Conservation (phyloP, 1,140 invertebrate species). For the Conus betulinus region DNA sequence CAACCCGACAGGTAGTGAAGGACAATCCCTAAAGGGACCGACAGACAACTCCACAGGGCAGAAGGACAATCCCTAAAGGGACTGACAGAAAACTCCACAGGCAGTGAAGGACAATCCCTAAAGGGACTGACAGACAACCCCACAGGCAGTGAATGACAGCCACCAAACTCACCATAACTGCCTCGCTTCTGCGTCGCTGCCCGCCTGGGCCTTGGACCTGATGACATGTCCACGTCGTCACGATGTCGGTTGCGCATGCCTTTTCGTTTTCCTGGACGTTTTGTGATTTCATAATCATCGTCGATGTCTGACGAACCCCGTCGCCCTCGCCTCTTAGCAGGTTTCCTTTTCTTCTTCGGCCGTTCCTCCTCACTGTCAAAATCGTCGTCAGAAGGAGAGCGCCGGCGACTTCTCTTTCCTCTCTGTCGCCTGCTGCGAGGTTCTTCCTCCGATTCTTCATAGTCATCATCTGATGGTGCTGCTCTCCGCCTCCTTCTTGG, state of each 20-base stretch:
- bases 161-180: conserved; percentile 63
- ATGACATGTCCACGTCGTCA: background rate
- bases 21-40: too few relatives aligned
- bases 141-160: background rate
- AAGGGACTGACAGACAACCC: background rate
- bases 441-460: conserved; percentile 43
- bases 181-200: conserved; percentile 62
- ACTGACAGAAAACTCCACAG: too few relatives aligned
- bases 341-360: conserved; percentile 32
- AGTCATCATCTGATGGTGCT: conserved; percentile 34
- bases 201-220: conserved; percentile 44
- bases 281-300: conserved; percentile 40
- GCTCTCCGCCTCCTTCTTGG: conserved; percentile 39
- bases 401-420: conserved; percentile 35
- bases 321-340: conserved; percentile 40
- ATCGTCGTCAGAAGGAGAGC: conserved; percentile 24
- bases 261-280: conserved; percentile 38
- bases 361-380: conserved; percentile 16
- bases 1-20: too few relatives aligned
- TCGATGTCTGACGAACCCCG: conserved; percentile 39
- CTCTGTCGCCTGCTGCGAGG: conserved; percentile 33
- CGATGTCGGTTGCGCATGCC: conserved; percentile 24
- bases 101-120: too few relatives aligned
- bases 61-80: too few relatives aligned
- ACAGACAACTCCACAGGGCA: too few relatives aligned